Conservation (phyloP, 2,113 vertebrate genomes). For the Corythornis cristatus region DNA sequence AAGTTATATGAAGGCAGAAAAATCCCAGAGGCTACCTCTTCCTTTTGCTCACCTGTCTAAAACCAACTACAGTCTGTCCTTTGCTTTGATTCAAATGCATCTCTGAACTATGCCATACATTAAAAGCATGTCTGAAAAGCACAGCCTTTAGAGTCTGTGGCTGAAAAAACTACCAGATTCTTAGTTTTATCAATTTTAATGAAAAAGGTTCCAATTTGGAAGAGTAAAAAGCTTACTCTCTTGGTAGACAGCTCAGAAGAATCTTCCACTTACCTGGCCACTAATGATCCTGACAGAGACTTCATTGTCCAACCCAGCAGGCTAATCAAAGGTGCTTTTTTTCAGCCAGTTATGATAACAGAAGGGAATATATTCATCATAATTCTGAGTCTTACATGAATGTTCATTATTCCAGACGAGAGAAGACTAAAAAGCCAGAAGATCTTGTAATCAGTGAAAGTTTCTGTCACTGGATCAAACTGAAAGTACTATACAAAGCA, state of each 20-base stretch:
- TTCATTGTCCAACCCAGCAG: neutral
- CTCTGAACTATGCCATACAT: neutral
- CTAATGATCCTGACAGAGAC: neutral
- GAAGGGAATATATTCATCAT: conserved; percentile 1
- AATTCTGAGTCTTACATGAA: neutral
- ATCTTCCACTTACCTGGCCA: neutral
- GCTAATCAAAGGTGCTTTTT: conserved; percentile 17
- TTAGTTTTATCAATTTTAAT: neutral
- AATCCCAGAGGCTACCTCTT: neutral
- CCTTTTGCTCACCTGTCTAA: neutral
- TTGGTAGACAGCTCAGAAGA: neutral
- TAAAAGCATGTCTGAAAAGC: neutral
- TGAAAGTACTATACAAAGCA: neutral
- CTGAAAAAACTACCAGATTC: neutral
- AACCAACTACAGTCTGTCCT: neutral
- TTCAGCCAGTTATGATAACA: neutral
- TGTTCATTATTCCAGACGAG: neutral
- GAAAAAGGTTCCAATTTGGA: neutral
- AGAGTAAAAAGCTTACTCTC: neutral
- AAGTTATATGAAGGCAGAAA: neutral
- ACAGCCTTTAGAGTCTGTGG: neutral
- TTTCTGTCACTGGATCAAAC: neutral
- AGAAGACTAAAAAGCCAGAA: neutral
- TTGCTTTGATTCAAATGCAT: conserved; percentile 1
- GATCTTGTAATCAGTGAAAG: neutral